Evolutionary conservation across 2,797 vertebrate species (phyloP).

Genomic region (Morus bassanus): DNA sequence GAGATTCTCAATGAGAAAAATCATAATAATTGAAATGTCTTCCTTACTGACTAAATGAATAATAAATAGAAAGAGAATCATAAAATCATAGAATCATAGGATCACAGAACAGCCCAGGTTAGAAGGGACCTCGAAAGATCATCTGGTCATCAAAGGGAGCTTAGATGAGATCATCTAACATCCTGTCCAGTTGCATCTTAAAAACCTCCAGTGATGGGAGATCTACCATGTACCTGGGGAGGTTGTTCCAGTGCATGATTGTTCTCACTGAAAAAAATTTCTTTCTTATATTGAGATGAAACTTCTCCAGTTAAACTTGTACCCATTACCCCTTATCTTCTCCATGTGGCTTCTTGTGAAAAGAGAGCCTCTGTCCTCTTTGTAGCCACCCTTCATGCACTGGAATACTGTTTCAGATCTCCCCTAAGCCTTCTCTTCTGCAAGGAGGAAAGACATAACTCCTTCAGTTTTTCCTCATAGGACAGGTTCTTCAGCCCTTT

Average conservation of each 20-base stretch:
- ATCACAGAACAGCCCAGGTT: neutral
- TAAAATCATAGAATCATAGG: neutral
- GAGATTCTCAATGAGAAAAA: neutral
- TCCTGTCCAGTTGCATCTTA: neutral
- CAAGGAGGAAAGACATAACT: neutral
- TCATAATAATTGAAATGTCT: neutral
- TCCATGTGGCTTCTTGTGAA: neutral
- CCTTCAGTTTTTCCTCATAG: neutral
- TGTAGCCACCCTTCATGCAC: neutral
- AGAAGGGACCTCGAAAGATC: neutral
- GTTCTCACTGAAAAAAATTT: neutral
- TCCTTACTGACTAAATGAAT: neutral
- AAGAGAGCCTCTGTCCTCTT: neutral
- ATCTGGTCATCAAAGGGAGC: neutral
- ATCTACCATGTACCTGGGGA: neutral
- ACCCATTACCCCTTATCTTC: neutral
- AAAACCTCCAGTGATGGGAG: neutral
- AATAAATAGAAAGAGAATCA: neutral
- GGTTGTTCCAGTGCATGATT: neutral
- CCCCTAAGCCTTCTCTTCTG: neutral
- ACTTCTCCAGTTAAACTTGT: neutral
- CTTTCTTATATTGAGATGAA: neutral
- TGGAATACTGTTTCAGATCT: neutral
- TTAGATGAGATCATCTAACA: neutral
- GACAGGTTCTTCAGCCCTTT: neutral